Percentiles rank a stretch among this genome's conserved stretches.
These are phyloP conservation scores for Acanthococcus lagerstroemiae DNA, from an alignment of 2,888 invertebrate species.

Conservation along the genomic window DNA sequence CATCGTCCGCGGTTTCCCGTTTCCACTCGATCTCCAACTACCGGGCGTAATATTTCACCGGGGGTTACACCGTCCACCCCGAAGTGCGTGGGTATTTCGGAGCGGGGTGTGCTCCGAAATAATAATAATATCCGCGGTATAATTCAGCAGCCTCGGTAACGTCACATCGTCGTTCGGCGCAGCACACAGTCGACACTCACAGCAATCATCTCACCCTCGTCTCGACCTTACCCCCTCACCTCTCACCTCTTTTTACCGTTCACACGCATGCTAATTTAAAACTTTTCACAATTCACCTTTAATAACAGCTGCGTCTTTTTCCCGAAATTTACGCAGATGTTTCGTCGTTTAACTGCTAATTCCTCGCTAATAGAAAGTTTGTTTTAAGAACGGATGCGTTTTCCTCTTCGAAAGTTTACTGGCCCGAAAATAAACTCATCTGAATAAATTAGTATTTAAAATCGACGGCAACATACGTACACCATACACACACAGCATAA, in stretches of 20 bases:
- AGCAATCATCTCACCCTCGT: no score
- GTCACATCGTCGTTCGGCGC: no score
- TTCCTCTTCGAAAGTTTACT: constrained; percentile 14
- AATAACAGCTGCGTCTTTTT: constrained; percentile 26
- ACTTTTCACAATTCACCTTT: neutral
- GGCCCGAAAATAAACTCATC: constrained; percentile 24
- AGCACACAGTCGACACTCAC: neutral
- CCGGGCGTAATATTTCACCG: no score
- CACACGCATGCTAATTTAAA: neutral
- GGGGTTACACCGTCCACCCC: no score
- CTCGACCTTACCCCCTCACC: no score
- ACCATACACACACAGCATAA: neutral
- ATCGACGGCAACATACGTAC: constrained; percentile 16
- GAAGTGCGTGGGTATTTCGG: no score
- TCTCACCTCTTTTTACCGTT: no score
- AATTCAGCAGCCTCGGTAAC: no score
- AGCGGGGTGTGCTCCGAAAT: no score
- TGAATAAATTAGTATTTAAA: constrained; percentile 26
- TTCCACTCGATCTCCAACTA: no score
- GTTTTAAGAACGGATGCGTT: constrained; percentile 23
- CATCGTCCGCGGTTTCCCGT: no score
- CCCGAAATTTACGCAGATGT: constrained; percentile 21
- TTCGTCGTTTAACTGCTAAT: constrained; percentile 21
- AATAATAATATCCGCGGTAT: no score
- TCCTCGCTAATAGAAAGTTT: constrained; percentile 24